Percentiles rank a stretch among this genome's conserved stretches.
These are phyloP conservation scores for Aphidius ervi DNA, from an alignment of 1,140 invertebrate genomes.

Conservation along the genomic window DNA sequence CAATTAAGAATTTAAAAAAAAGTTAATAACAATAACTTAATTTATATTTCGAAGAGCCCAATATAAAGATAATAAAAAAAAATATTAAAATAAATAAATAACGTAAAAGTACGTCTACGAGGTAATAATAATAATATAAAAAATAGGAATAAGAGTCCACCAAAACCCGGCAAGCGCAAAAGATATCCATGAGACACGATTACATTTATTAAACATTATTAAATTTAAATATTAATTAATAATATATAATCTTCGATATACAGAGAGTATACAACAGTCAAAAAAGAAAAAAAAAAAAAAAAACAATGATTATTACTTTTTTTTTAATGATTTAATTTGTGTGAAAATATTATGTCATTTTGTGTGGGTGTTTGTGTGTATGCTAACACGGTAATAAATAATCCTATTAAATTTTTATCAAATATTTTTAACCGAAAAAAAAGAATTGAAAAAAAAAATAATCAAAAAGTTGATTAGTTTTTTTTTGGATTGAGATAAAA, in stretches of 20 bases:
- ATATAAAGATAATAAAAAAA: constrained; percentile 14
- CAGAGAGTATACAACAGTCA: constrained; percentile 38
- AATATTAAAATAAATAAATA: constrained; percentile 24
- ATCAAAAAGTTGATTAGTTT: neutral
- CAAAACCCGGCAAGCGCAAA: constrained; percentile 51
- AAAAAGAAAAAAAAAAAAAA: constrained; percentile 13
- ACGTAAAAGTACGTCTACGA: constrained; percentile 49
- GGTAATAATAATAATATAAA: constrained; percentile 34
- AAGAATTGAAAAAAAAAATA: constrained; percentile 20
- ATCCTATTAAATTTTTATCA: neutral
- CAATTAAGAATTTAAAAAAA: neutral
- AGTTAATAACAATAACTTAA: constrained; percentile 3
- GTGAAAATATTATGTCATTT: constrained; percentile 11
- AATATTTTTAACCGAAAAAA: constrained; percentile 10
- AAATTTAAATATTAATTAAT: constrained; percentile 41
- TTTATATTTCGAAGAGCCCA: constrained; percentile 15
- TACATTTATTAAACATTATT: constrained; percentile 56
- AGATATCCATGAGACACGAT: constrained; percentile 52
- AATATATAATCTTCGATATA: constrained; percentile 41
- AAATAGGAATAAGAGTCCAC: constrained; percentile 47
- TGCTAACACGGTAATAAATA: neutral
- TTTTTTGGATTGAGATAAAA: no score
- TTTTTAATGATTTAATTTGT: constrained; percentile 5
- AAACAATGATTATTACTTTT: constrained; percentile 7
- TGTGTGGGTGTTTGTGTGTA: neutral